Evolutionary conservation across 2,113 vertebrate species (phyloP).

Genomic region (Psephotus haematonotus): DNA sequence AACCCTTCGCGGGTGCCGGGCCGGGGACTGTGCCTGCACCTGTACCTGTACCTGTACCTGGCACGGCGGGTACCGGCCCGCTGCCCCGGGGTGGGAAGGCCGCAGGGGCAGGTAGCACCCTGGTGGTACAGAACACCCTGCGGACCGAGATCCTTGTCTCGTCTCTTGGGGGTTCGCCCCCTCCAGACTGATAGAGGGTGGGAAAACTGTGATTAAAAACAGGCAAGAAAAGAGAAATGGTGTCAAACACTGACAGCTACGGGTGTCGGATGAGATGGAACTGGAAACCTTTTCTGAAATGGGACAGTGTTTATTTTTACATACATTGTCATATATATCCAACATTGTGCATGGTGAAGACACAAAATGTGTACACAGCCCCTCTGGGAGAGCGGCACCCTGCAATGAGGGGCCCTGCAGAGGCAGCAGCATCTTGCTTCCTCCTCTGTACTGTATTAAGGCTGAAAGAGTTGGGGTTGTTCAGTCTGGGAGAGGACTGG

Average conservation of each 20-base stretch:
- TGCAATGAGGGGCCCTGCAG: rapidly evolving
- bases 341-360: rapidly evolving
- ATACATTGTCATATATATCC: not conserved
- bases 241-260: not conserved
- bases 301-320: not conserved
- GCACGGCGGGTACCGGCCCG: not conserved
- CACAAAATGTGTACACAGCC: rapidly evolving
- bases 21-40: not conserved
- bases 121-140: not conserved
- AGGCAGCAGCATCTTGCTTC: not conserved
- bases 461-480: not conserved
- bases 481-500: not conserved
- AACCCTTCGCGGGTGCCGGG: not conserved
- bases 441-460: not conserved
- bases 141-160: too few relatives aligned
- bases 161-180: too few relatives aligned
- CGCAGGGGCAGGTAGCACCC: not conserved
- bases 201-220: not conserved
- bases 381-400: not conserved
- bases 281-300: not conserved
- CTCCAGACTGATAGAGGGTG: not conserved
- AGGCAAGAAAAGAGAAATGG: not conserved
- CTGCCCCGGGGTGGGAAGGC: not conserved
- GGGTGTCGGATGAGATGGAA: too few relatives aligned
- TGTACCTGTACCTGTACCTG: not conserved